phyloP scores from a whole-genome alignment of 2,113 vertebrate genomes.

The Chionomys nivalis region DNA sequence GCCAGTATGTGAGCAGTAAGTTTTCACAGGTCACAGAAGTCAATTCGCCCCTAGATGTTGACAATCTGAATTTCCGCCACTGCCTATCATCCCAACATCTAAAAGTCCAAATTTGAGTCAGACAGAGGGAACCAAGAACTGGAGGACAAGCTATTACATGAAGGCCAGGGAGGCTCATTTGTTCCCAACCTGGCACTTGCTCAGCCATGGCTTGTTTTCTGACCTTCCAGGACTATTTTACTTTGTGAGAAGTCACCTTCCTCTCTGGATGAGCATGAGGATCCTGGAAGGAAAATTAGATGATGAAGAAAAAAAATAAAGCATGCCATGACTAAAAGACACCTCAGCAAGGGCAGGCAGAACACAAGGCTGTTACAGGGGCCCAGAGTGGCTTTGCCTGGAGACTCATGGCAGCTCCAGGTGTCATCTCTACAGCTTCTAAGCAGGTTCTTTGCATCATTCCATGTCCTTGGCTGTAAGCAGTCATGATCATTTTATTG shows the following conservation, averaged over 20 bases:
- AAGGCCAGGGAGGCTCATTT: neutral
- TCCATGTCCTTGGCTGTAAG: neutral
- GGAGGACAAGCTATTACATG: neutral
- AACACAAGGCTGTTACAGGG: neutral
- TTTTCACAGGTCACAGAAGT: neutral
- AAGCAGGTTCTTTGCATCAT: neutral
- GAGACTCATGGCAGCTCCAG: neutral
- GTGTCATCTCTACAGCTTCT: neutral
- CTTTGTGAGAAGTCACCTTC: neutral
- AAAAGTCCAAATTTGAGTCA: neutral
- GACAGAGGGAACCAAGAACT: neutral
- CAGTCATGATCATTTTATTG: neutral
- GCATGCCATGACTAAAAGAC: neutral
- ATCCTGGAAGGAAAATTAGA: neutral
- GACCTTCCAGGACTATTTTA: neutral
- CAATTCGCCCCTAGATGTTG: fast-evolving
- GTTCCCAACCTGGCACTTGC: neutral
- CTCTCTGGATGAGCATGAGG: neutral
- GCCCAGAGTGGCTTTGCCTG: constrained; percentile 25
- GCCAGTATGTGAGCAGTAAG: fast-evolving
- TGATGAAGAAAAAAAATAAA: neutral
- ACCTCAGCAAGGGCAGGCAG: neutral
- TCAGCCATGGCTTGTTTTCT: neutral
- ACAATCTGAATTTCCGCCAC: neutral
- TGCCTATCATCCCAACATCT: neutral